phyloP scores from a whole-genome alignment of 1,140 invertebrate species.

The Drosophila azteca region DNA sequence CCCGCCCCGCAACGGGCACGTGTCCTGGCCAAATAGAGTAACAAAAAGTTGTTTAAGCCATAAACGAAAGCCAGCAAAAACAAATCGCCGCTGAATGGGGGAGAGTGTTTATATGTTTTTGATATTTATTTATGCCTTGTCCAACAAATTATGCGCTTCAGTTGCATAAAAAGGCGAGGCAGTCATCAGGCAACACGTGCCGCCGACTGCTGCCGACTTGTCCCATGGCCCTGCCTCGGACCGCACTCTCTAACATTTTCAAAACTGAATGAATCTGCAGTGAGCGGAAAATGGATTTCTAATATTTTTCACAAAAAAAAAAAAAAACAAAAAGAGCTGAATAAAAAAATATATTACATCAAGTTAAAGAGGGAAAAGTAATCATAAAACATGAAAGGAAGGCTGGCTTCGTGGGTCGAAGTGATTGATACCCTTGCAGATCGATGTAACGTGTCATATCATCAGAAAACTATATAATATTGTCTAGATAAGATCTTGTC shows the following conservation, averaged over 20 bases:
- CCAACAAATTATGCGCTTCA: slow-evolving; percentile 80
- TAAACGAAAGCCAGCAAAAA: slow-evolving; percentile 12
- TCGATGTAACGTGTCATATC: too few relatives aligned
- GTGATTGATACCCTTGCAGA: too few relatives aligned
- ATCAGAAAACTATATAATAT: too few relatives aligned
- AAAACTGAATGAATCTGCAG: slow-evolving; percentile 80
- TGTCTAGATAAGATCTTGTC: too few relatives aligned
- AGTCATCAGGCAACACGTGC: slow-evolving; percentile 66
- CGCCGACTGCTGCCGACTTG: slow-evolving; percentile 15
- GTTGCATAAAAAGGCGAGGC: slow-evolving; percentile 69
- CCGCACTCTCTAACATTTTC: slow-evolving; percentile 58
- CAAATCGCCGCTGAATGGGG: slow-evolving; percentile 21
- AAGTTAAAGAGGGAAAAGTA: not conserved
- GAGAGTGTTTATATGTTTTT: slow-evolving; percentile 52
- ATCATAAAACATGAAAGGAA: slow-evolving; percentile 10
- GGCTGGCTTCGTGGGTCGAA: not conserved
- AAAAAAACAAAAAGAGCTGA: slow-evolving; percentile 34
- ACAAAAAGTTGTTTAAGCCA: slow-evolving; percentile 3
- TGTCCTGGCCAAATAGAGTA: slow-evolving; percentile 53
- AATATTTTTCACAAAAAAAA: slow-evolving; percentile 58
- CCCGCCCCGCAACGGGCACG: slow-evolving; percentile 31
- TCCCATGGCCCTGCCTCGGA: not conserved
- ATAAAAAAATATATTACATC: slow-evolving; percentile 19
- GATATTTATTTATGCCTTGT: slow-evolving; percentile 80
- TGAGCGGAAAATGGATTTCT: slow-evolving; percentile 83